Evolutionary conservation across 2,113 vertebrate species (phyloP), one percentile per base, ranked within the genome.

Genomic region (Anarhynchus alexandrinus): DNA sequence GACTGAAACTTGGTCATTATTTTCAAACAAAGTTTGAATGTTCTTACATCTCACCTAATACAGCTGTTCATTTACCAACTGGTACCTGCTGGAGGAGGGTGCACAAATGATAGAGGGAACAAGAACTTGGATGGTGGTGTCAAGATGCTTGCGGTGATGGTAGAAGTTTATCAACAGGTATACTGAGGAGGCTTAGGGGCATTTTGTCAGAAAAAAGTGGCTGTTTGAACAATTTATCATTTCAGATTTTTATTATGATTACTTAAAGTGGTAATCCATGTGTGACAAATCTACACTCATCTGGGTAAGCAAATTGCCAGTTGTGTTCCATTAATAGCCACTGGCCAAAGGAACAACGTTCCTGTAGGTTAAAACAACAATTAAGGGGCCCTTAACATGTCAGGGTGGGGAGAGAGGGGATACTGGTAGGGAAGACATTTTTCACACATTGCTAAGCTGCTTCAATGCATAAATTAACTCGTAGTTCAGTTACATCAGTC

Each of bases 281-380:
- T 95, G 97, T 97, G 91, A 98, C 95, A 90, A 57, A 96, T 95
- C 38, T 54, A 82, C 89, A 90, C 95, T 97, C 93, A 97, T 80
- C 95, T 96, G 88, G 90, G 82, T 82, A 84, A 98, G 98, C 96
- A 97, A 97, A 97, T 96, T 95, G 88, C 85, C 42, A 36, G 82
- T 94, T 92, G 71, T 85, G 72, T 96, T 98, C 93, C 92, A 97
- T 98, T 97, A 98, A 97, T 94, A 97, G 97, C 96, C 96, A 66
- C 51, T 96, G 97, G 98, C 95, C 94, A 97, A 97, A 97, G 97
- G 95, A 98, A 95, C 97, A 97, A 96, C 93, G 90, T 95, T 97
- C 96, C 93, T 97, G 97, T 98, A 97, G 97, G 97, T 98, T 97
- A 97, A 97, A 98, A 98, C 93, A 96, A 98, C 97, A 98, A 97